Percentiles rank a stretch among this genome's conserved stretches.
Evolutionary conservation across 2,888 invertebrate genomes (phyloP).

Genomic region (Sisyra terminalis): DNA sequence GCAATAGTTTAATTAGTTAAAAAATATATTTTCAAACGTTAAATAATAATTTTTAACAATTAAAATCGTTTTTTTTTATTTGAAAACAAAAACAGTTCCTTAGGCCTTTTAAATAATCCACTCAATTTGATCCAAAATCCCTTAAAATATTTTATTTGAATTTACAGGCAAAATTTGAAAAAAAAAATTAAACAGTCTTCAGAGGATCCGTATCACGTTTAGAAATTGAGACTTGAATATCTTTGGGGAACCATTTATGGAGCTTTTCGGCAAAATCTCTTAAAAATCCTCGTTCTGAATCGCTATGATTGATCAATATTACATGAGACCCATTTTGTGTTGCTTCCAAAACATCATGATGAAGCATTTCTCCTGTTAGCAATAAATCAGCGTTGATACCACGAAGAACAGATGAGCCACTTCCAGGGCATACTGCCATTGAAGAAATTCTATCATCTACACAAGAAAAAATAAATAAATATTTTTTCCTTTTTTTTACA

Average conservation of each 20-base stretch:
- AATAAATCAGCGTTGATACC: conserved; percentile 60
- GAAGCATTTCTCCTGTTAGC: conserved; percentile 87
- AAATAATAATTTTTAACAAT: conserved; percentile 1
- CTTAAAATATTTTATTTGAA: too few species aligned
- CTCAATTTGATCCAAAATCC: too few species aligned
- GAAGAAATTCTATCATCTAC: conserved; percentile 34
- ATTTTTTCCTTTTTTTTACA: neutral
- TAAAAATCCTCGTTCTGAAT: conserved; percentile 83
- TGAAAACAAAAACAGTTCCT: too few species aligned
- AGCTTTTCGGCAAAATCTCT: conserved; percentile 31
- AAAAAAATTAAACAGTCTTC: conserved; percentile 46
- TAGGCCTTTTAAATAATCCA: too few species aligned
- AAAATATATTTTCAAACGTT: neutral
- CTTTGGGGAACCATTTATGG: conserved; percentile 24
- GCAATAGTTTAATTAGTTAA: neutral
- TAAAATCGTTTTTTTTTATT: too few species aligned
- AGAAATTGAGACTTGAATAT: conserved; percentile 50
- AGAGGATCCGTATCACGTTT: conserved; percentile 63
- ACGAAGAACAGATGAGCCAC: conserved; percentile 64
- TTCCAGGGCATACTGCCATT: conserved; percentile 81
- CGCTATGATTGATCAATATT: conserved; percentile 82
- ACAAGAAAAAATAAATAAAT: neutral
- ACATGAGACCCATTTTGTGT: conserved; percentile 62
- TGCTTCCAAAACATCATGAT: conserved; percentile 84
- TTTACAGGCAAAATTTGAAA: too few species aligned